Evolutionary conservation across 2,888 invertebrate genomes (phyloP).

Genomic region (Prosopocoilus inquinatus): DNA sequence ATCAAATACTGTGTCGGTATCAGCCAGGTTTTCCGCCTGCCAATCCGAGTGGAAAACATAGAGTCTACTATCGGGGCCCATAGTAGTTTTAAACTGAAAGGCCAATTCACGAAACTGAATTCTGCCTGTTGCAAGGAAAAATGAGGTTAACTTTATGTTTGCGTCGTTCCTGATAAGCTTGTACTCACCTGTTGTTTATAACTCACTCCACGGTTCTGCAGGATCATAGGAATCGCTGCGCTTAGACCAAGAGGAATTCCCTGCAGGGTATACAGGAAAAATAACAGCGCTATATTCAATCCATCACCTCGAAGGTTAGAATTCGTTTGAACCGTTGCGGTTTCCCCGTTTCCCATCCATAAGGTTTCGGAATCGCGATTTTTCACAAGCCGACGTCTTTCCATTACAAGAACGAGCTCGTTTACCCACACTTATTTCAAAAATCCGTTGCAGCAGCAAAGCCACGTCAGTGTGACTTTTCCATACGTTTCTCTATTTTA

Average conservation of each 20-base stretch:
- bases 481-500: too few species aligned
- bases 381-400: slow-evolving; percentile 29
- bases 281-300: slow-evolving; percentile 78
- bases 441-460: background rate
- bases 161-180: background rate
- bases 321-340: slow-evolving; percentile 10
- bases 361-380: slow-evolving; percentile 21
- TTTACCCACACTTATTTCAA: background rate
- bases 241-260: slow-evolving; percentile 94
- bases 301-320: slow-evolving; percentile 66
- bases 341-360: slow-evolving; percentile 41
- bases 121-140: slow-evolving; percentile 64
- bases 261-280: slow-evolving; percentile 92
- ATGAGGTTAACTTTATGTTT: background rate
- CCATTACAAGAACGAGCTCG: slow-evolving; percentile 18
- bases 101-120: slow-evolving; percentile 93
- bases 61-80: slow-evolving; percentile 99
- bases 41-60: slow-evolving; percentile 78
- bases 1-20: slow-evolving; percentile 92
- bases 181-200: slow-evolving; percentile 82
- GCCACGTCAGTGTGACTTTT: background rate
- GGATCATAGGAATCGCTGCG: slow-evolving; percentile 91
- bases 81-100: slow-evolving; percentile 86
- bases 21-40: slow-evolving; percentile 93
- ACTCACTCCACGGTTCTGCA: slow-evolving; percentile 88